These are phyloP conservation scores for Siniperca scherzeri DNA, from an alignment of 2,797 vertebrate species.

Conservation along the genomic window DNA sequence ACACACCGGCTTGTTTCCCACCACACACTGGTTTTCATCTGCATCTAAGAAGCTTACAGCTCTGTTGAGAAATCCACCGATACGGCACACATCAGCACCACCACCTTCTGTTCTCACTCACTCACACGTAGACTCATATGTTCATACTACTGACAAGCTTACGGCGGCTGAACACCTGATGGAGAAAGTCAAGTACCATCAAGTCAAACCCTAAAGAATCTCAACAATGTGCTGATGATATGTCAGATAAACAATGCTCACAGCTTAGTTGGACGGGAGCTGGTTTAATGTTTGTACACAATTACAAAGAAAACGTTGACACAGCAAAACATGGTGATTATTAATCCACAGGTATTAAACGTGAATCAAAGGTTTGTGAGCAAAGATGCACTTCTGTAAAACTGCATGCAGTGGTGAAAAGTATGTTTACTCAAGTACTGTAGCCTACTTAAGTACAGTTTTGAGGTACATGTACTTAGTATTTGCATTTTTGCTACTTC, in stretches of 20 bases:
- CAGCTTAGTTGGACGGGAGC: constrained; percentile 15
- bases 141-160: constrained; percentile 11
- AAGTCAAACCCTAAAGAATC: constrained; percentile 64
- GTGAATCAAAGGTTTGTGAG: background rate
- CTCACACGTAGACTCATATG: constrained; percentile 20
- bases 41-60: constrained; percentile 68
- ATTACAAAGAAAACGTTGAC: constrained; percentile 12
- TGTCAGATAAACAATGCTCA: constrained; percentile 20
- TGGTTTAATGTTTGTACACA: constrained; percentile 14
- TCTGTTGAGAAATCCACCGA: constrained; percentile 68
- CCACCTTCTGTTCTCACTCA: constrained; percentile 48
- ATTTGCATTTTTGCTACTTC: background rate
- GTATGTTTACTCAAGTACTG: background rate
- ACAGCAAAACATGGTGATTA: constrained; percentile 20
- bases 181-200: constrained; percentile 67
- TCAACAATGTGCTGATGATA: constrained; percentile 50
- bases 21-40: constrained; percentile 47
- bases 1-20: constrained; percentile 49
- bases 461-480: background rate
- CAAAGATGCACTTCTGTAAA: background rate
- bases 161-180: constrained; percentile 50
- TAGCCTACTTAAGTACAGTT: background rate
- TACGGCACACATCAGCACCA: constrained; percentile 51
- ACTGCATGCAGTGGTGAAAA: background rate
- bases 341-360: constrained; percentile 16